phyloP scores from a whole-genome alignment of 2,113 vertebrate species.

The Rostratula benghalensis region DNA sequence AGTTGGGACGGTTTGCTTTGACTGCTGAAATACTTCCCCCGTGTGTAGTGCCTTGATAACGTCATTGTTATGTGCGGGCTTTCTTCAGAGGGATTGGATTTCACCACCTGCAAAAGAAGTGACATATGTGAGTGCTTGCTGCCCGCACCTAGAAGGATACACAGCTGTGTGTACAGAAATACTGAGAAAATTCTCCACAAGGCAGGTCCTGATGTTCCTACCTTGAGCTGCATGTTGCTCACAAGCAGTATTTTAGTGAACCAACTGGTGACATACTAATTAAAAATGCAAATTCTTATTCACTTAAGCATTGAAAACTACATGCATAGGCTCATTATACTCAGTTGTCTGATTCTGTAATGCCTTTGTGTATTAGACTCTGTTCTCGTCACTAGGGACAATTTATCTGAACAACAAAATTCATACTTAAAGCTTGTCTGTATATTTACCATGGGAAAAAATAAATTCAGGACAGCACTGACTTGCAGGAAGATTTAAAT shows the following conservation, averaged over 20 bases:
- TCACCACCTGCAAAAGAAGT: conserved; percentile 85
- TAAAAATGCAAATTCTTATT: not conserved
- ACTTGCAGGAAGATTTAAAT: not conserved
- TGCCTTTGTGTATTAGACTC: not conserved
- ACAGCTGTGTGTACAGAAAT: not conserved
- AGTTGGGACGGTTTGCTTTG: conserved; percentile 54
- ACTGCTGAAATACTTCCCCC: conserved; percentile 68
- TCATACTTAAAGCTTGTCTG: not conserved
- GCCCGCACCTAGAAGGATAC: not conserved
- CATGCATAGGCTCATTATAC: not conserved
- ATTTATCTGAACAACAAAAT: not conserved
- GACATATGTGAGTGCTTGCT: conserved; percentile 28
- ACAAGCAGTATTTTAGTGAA: not conserved
- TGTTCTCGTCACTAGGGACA: not conserved
- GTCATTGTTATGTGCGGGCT: conserved; percentile 73
- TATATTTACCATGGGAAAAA: not conserved
- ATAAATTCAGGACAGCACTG: not conserved
- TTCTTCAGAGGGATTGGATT: conserved; percentile 72
- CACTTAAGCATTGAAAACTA: not conserved
- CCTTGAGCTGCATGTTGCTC: not conserved
- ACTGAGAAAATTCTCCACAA: not conserved
- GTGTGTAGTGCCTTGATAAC: conserved; percentile 63
- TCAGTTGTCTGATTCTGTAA: not conserved
- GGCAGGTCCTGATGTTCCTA: not conserved
- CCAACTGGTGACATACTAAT: not conserved